Base-by-base conservation (phyloP, 1,140 invertebrate species). In the Cotesia glomerata region DNA sequence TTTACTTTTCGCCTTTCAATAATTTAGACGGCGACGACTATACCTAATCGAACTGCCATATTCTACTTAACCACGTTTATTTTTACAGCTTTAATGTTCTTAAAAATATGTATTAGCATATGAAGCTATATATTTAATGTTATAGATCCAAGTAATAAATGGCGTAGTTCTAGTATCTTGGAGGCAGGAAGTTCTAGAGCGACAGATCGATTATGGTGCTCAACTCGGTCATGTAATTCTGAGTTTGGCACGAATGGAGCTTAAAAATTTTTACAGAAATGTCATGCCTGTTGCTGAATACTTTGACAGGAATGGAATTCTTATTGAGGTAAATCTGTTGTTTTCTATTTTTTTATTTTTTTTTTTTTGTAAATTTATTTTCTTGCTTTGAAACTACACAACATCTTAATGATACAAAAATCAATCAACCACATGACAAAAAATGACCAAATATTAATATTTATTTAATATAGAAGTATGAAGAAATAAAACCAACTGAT, bases 221-320 rank as follows among this genome's bases (percentile, higher is more conserved):
- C 92, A 95, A 85, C 89, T 96, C 65, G 94, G 95, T 39, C 94
- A 95, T 83, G 93, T 96, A 51, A 93, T 96, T 72, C 90, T 96
- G 61, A 92, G 93, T 71, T 86, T 96, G 72, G 95, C 95, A 34
- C 89, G 91, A 82, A 95, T 95, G 93, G 95, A 97, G 85, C 89
- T 96, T 7, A 90, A 91, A 78, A 95, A 96, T 89, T 97, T 96
- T 89, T 95, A 94, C 80, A 92, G 92, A 81, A 94, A 94, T 81
- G 94, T 95, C 18, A 94, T 95, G 89, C 94, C 95, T 0, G 95
- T 96, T 5, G 94, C 93, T 0, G 94, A 96, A 81, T 95, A 95
- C 84, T 95, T 95, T 82, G 94, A 96, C 84, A 94, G 95, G 83
- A 92, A 91, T 80, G 93, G 92, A 79, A 93, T 95, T 90, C 88